phyloP scores from a whole-genome alignment of 2,888 invertebrate genomes.

The Synergus laeviventris region DNA sequence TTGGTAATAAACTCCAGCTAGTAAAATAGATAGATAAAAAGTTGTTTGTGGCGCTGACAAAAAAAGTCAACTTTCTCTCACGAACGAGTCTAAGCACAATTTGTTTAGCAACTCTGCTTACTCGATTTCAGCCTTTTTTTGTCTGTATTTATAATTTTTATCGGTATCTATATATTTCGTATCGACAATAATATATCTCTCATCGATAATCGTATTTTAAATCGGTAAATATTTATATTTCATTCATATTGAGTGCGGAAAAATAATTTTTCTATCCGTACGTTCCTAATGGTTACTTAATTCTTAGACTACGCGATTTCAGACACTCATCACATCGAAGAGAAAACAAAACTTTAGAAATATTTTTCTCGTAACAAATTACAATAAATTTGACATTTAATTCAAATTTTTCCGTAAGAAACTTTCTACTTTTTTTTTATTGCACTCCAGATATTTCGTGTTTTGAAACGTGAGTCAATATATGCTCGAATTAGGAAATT shows the following conservation, averaged over 20 bases:
- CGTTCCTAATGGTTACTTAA: not conserved
- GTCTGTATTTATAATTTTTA: constrained; percentile 23
- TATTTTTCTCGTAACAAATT: not conserved
- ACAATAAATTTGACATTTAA: not conserved
- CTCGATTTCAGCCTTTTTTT: constrained; percentile 41
- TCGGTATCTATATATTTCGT: not conserved
- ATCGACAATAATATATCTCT: not conserved
- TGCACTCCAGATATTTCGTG: not conserved
- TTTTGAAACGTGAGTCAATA: not conserved
- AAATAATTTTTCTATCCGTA: not conserved
- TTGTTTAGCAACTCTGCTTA: constrained; percentile 41
- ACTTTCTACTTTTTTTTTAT: not conserved
- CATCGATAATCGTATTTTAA: not conserved
- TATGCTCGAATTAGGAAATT: not conserved
- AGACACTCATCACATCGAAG: not conserved
- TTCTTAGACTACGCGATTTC: not conserved
- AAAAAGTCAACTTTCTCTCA: constrained; percentile 13
- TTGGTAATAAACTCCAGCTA: constrained; percentile 35
- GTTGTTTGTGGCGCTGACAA: constrained; percentile 28
- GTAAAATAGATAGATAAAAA: constrained; percentile 47
- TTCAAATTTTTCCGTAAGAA: not conserved
- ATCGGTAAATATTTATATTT: not conserved
- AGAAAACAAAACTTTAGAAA: not conserved
- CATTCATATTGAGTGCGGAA: not conserved
- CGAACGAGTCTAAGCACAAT: constrained; percentile 40